Evolutionary conservation across 2,888 invertebrate species (phyloP).

Genomic region (Campopleginae sp.): DNA sequence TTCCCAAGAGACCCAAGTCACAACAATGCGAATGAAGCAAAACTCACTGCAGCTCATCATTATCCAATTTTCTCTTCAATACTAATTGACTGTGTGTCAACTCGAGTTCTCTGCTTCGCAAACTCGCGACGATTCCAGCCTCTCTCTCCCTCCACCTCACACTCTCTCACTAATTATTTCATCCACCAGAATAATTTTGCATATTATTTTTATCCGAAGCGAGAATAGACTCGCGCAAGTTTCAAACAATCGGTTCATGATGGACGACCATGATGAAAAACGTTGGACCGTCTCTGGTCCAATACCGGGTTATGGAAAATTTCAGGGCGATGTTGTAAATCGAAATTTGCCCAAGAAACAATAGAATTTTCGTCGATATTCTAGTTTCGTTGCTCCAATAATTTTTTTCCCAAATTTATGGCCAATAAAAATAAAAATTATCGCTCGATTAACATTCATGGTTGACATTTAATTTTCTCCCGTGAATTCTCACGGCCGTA

Average conservation of each 20-base stretch:
- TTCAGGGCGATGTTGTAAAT: background rate
- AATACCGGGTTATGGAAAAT: background rate
- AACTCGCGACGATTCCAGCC: conserved; percentile 11
- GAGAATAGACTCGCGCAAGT: background rate
- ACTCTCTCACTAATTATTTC: conserved; percentile 6
- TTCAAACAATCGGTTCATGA: background rate
- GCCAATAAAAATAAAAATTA: background rate
- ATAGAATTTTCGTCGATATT: background rate
- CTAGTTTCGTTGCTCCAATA: background rate
- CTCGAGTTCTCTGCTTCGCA: conserved; percentile 43
- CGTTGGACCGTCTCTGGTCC: background rate
- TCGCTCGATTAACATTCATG: background rate
- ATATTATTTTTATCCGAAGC: background rate
- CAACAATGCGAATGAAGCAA: conserved; percentile 6
- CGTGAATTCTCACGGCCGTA: background rate
- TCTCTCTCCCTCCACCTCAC: background rate
- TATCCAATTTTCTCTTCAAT: conserved; percentile 60
- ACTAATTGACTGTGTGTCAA: conserved; percentile 59
- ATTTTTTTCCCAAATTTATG: background rate
- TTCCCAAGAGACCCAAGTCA: background rate
- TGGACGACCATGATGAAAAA: background rate
- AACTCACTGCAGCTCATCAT: conserved; percentile 43
- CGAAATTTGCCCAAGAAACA: background rate
- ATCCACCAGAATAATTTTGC: conserved; percentile 8
- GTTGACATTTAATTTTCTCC: background rate